Percentiles rank a stretch among this genome's conserved stretches.
Conservation (phyloP, 2,113 vertebrate species). For the Psephotus haematonotus region DNA sequence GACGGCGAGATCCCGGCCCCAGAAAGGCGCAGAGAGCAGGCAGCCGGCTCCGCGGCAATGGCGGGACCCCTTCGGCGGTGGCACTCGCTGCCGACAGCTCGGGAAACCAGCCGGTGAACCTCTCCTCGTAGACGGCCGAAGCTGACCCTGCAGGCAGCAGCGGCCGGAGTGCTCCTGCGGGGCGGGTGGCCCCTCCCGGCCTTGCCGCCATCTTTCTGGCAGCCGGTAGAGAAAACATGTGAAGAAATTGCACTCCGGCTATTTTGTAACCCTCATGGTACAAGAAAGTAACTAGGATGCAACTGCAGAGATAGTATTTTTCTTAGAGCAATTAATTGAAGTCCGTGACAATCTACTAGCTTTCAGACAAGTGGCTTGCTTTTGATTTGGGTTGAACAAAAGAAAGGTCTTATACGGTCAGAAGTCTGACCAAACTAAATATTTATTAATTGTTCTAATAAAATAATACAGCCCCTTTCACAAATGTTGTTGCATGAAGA, state of each 20-base stretch:
- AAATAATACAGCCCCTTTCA: neutral
- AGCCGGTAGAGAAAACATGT: neutral
- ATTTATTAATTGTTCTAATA: neutral
- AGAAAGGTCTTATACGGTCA: neutral
- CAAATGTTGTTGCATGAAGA: neutral
- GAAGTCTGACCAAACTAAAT: neutral
- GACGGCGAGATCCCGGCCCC: neutral
- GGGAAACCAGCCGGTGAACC: slow-evolving; percentile 16
- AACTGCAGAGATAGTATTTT: neutral
- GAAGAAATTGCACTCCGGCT: neutral
- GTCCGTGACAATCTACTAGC: neutral
- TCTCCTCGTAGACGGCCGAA: slow-evolving; percentile 12
- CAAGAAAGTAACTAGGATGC: neutral
- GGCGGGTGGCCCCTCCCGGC: too few relatives aligned
- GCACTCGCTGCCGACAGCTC: slow-evolving; percentile 42
- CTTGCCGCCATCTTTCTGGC: rapidly evolving
- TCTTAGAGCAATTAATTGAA: neutral
- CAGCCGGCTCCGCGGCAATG: rapidly evolving
- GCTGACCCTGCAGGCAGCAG: neutral
- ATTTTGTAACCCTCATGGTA: neutral
- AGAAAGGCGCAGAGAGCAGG: rapidly evolving
- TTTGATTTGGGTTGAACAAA: neutral
- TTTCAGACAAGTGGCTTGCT: rapidly evolving
- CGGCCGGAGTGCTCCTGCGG: neutral
- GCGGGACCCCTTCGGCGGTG: rapidly evolving